A percentile compares a stretch with the other conserved stretches of the same genome.
Evolutionary conservation across 2,888 invertebrate genomes (phyloP).

Genomic region (Scaptomyza reducta): DNA sequence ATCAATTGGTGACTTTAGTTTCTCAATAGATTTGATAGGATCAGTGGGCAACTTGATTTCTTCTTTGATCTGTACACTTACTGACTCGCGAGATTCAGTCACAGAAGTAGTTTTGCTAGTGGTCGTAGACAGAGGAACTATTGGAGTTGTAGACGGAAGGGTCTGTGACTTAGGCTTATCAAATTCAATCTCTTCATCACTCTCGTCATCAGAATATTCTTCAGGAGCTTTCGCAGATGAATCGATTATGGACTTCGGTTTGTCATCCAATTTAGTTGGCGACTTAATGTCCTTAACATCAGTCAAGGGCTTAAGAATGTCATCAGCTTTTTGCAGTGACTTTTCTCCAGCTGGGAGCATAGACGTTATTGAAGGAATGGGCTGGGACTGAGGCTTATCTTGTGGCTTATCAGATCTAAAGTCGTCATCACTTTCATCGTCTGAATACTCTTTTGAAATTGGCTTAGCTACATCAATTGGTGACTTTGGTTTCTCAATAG

Average conservation of each 20-base stretch:
- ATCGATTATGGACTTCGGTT: background rate
- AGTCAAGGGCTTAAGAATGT: too few species aligned
- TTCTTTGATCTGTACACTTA: constrained; percentile 6
- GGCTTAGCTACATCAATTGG: too few species aligned
- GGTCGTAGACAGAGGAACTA: background rate
- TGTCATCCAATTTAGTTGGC: too few species aligned
- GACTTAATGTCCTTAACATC: too few species aligned
- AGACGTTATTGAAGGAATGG: too few species aligned
- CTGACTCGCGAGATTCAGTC: constrained; percentile 7
- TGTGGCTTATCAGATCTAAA: too few species aligned
- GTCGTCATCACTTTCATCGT: too few species aligned
- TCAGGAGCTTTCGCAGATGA: background rate
- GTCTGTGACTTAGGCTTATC: constrained; percentile 1
- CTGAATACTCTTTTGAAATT: too few species aligned
- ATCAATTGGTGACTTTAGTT: background rate
- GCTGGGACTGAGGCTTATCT: too few species aligned
- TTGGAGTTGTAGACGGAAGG: background rate
- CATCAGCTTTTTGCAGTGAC: too few species aligned
- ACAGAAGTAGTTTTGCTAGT: constrained; percentile 3
- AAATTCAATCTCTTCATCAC: constrained; percentile 16
- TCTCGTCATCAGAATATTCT: constrained; percentile 31
- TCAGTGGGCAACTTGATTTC: constrained; percentile 1
- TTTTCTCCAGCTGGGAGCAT: too few species aligned
- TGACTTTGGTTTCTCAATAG: too few species aligned
- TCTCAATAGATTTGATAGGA: background rate